phyloP scores from a whole-genome alignment of 1,140 invertebrate species.

The Anastrepha obliqua region DNA sequence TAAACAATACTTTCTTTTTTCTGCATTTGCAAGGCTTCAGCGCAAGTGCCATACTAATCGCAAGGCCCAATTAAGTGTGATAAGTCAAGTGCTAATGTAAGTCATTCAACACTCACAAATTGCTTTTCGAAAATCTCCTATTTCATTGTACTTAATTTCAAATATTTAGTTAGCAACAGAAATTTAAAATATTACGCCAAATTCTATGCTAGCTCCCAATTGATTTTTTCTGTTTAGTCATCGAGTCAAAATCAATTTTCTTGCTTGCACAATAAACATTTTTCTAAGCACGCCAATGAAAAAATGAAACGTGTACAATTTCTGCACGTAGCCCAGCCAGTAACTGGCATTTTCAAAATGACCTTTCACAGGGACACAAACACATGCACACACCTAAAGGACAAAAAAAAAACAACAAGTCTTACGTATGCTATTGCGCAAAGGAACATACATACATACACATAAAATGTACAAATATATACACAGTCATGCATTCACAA shows the following conservation, averaged over 20 bases:
- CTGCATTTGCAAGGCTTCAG: too few relatives aligned
- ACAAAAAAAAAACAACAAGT: not conserved
- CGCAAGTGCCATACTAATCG: too few relatives aligned
- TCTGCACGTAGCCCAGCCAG: not conserved
- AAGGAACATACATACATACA: not conserved
- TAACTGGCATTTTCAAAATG: not conserved
- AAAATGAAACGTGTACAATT: not conserved
- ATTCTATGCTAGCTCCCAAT: too few relatives aligned
- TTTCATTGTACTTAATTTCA: too few relatives aligned
- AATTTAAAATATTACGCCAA: too few relatives aligned
- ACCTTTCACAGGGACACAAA: not conserved
- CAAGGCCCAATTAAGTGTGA: too few relatives aligned
- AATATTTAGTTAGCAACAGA: too few relatives aligned
- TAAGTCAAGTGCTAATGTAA: too few relatives aligned
- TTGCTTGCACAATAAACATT: not conserved
- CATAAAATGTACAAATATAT: not conserved
- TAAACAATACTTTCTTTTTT: too few relatives aligned
- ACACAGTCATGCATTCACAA: not conserved
- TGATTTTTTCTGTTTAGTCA: constrained; percentile 2
- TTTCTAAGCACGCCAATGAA: not conserved
- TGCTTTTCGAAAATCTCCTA: too few relatives aligned
- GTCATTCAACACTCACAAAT: too few relatives aligned
- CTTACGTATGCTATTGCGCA: not conserved
- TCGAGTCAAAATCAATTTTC: constrained; percentile 8
- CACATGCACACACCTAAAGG: not conserved